Conservation (phyloP, 2,113 vertebrate genomes). For the Muntiacus reevesi region DNA sequence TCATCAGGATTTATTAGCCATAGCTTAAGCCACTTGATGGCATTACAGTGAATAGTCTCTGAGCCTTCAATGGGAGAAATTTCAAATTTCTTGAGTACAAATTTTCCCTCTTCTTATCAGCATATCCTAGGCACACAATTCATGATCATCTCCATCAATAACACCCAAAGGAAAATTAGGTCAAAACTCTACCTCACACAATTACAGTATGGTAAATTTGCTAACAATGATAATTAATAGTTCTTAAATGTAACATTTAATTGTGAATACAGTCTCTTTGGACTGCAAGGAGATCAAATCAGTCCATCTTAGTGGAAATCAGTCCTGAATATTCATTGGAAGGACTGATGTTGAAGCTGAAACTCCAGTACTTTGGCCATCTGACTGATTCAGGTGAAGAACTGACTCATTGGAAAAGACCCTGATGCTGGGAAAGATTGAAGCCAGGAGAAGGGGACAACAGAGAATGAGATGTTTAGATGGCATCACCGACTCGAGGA, state of each 20-base stretch:
- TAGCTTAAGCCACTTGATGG: not conserved
- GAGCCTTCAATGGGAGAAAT: conserved; percentile 22
- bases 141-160: not conserved
- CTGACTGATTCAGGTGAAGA: not conserved
- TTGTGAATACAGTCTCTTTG: not conserved
- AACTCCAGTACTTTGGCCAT: not conserved
- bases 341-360: not conserved
- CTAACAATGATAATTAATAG: not conserved
- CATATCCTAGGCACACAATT: not conserved
- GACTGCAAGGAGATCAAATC: not conserved
- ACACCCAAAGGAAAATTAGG: not conserved
- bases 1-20: conserved; percentile 43
- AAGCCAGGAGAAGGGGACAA: not conserved
- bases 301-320: not conserved
- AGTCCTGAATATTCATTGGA: not conserved
- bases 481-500: not conserved
- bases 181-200: not conserved
- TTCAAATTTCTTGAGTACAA: not conserved
- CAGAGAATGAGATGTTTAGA: not conserved
- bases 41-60: not conserved
- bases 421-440: not conserved
- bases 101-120: not conserved
- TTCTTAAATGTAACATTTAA: conserved; percentile 4
- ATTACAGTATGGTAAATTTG: not conserved
- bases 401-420: not conserved